Base-by-base conservation (phyloP, 2,888 invertebrate species). In the Frankliniella fusca region DNA sequence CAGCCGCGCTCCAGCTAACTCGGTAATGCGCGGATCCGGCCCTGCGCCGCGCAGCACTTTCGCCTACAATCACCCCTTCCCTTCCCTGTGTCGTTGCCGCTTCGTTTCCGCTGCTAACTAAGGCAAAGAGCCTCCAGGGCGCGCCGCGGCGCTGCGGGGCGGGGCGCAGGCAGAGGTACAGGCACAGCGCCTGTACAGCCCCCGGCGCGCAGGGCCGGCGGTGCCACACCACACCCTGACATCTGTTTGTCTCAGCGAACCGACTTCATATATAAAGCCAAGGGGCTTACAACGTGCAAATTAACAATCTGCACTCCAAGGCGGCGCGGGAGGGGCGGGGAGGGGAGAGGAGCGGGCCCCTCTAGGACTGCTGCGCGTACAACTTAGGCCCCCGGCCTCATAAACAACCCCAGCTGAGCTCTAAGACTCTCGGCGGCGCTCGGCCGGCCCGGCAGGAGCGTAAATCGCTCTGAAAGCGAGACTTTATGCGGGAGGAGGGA, bases 331-430 rank as follows among this genome's bases (percentile, higher is more conserved):
- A 0, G 61, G 12, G 61, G 15, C 20, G 61, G 61, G 61, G 61
- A n/a, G 7, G 61, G 61, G 61, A 20, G 10, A 54, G 54, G 54
- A 20, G 20, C 54, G 15, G n/a, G 18, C 18, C 61, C 18, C 18
- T 18, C 54, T 15, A 3, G 54, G 54, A n/a, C 18, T 61, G 61
- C 15, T 18, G 15, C 61, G 61, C 15, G 20, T 61, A 18, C 61
- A 61, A 61, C 61, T 61, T 61, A 61, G 54, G 38, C 38, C 54
- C 54, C 54, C 12, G 61, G 61, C 61, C 61, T 61, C 61, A 61
- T 61, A 61, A 61, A 61, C 61, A 61, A 61, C 61, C 61, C 61
- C 61, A 61, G 61, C 61, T 61, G 61, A 61, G 61, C 61, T 61
- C 61, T 61, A 61, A 61, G 61, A 61, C 61, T 61, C 61, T 61